These are phyloP conservation scores for Eutolmus rufibarbis DNA, from an alignment of 2,888 invertebrate genomes.

Conservation along the genomic window DNA sequence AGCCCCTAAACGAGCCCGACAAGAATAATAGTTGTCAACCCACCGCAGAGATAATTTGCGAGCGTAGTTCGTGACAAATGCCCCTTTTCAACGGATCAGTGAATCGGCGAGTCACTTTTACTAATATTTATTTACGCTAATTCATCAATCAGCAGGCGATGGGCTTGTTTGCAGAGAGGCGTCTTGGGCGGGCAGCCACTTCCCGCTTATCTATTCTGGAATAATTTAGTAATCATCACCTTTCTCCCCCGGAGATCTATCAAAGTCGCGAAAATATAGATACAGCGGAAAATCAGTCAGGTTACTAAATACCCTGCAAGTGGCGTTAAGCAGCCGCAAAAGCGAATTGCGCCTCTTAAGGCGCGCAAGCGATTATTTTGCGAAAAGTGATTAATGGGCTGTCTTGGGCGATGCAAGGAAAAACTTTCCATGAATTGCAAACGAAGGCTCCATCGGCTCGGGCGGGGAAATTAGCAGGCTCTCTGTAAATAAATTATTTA, in stretches of 20 bases:
- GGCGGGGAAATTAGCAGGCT: background rate
- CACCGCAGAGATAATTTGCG: background rate
- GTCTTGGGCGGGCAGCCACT: slow-evolving; percentile 18
- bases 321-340: background rate
- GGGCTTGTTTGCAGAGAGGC: background rate
- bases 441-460: background rate
- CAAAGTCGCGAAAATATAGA: slow-evolving; percentile 20
- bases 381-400: slow-evolving; percentile 26
- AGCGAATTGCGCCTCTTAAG: slow-evolving; percentile 17
- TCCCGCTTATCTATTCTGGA: slow-evolving; percentile 33
- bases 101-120: slow-evolving; percentile 7
- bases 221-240: slow-evolving; percentile 39
- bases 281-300: background rate
- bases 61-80: slow-evolving; percentile 4
- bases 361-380: background rate
- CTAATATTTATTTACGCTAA: background rate
- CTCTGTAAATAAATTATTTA: slow-evolving; percentile 26
- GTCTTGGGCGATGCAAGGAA: slow-evolving; percentile 10
- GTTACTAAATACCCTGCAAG: background rate
- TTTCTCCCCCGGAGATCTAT: slow-evolving; percentile 19
- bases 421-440: slow-evolving; percentile 29
- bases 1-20: background rate
- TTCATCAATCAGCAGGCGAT: slow-evolving; percentile 19
- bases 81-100: slow-evolving; percentile 20
- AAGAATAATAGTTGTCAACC: background rate